Percentiles rank a stretch among this genome's conserved stretches.
Conservation (phyloP, 2,113 vertebrate genomes). For the Peromyscus californicus region DNA sequence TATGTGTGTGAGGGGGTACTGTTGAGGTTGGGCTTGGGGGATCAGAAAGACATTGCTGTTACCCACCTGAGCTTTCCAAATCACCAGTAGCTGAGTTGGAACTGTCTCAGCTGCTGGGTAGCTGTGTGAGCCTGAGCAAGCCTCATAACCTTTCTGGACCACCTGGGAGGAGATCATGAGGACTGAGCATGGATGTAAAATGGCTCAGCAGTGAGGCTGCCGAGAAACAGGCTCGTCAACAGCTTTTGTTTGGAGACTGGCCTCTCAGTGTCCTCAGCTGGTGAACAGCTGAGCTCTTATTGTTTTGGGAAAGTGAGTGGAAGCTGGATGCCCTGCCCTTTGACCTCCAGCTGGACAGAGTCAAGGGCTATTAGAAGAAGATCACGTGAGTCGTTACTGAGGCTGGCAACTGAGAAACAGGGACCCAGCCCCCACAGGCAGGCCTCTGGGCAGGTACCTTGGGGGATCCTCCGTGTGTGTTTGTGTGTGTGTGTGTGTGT, state of each 20-base stretch:
- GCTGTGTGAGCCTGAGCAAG: conserved; percentile 43
- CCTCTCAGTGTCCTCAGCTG: neutral
- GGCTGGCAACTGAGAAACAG: neutral
- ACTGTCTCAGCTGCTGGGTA: neutral
- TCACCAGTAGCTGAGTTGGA: neutral
- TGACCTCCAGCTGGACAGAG: neutral
- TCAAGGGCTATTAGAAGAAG: neutral
- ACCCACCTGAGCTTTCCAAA: neutral
- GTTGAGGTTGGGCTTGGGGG: neutral
- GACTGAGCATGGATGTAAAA: neutral
- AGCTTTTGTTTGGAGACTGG: conserved; percentile 45
- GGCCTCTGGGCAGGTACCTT: no score
- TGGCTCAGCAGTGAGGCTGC: neutral
- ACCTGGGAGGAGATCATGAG: neutral
- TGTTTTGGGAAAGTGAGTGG: neutral
- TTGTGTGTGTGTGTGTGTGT: no score
- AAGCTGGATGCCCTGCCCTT: conserved; percentile 33
- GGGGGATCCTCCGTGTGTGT: no score
- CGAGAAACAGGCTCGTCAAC: neutral
- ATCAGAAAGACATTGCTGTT: neutral
- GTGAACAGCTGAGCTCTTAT: conserved; percentile 29
- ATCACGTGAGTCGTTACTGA: neutral
- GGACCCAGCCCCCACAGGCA: neutral
- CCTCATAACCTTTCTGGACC: neutral
- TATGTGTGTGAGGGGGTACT: neutral